These are phyloP conservation scores for Tragelaphus oryx DNA, from an alignment of 2,797 vertebrate species.

Conservation along the genomic window DNA sequence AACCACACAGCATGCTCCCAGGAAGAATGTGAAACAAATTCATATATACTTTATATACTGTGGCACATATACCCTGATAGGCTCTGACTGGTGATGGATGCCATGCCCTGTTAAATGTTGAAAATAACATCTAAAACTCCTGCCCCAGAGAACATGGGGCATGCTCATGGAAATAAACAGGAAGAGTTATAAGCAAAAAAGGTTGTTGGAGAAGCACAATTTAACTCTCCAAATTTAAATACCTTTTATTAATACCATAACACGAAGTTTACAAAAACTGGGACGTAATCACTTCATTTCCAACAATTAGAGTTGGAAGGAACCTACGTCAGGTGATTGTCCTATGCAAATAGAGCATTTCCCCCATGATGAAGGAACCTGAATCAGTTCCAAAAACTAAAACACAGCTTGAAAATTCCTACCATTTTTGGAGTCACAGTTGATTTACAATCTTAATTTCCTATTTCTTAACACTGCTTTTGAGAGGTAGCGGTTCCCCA, in stretches of 20 bases:
- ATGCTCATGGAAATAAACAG: background rate
- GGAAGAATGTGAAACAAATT: background rate
- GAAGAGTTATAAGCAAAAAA: slow-evolving; percentile 8
- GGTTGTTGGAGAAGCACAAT: slow-evolving; percentile 1
- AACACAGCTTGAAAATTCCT: background rate
- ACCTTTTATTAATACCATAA: slow-evolving; percentile 7
- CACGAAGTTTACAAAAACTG: background rate
- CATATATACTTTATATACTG: background rate
- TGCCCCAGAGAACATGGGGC: background rate
- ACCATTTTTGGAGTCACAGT: background rate
- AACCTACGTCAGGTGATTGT: background rate
- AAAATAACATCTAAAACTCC: background rate
- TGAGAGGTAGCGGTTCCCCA: background rate
- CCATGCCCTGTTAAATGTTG: background rate
- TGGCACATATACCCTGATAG: background rate
- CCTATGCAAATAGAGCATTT: background rate
- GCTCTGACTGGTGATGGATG: background rate
- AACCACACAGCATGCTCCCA: background rate
- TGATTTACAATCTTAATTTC: slow-evolving; percentile 29
- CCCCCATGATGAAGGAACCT: background rate
- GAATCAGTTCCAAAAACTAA: slow-evolving; percentile 28
- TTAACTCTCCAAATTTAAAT: slow-evolving; percentile 13
- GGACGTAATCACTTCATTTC: background rate
- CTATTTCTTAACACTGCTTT: slow-evolving; percentile 5
- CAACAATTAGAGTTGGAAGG: background rate